Percentiles rank a stretch among this genome's conserved stretches.
These are phyloP conservation scores for Sternotherus odoratus DNA, from an alignment of 2,797 vertebrate species.

Conservation along the genomic window DNA sequence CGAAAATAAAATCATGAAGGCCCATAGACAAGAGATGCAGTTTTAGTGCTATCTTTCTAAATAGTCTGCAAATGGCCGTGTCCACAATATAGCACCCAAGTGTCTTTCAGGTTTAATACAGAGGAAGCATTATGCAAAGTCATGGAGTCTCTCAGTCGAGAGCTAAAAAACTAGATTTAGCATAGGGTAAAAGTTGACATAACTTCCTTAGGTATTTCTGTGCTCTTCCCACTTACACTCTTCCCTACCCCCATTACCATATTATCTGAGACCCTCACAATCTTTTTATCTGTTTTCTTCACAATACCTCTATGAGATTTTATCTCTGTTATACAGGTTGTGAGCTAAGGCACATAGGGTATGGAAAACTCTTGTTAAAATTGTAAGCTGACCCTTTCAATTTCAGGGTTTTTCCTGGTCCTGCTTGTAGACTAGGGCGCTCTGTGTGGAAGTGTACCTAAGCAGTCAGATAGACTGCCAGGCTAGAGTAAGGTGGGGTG, in stretches of 20 bases:
- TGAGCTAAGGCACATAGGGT: not conserved
- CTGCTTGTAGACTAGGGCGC: not conserved
- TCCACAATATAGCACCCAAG: not conserved
- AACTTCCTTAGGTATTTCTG: not conserved
- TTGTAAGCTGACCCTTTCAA: not conserved
- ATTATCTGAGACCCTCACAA: constrained; percentile 29
- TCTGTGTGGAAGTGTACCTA: not conserved
- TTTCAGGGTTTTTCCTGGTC: not conserved
- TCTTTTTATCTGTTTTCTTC: not conserved
- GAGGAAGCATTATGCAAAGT: constrained; percentile 41
- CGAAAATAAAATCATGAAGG: not conserved
- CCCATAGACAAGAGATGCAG: not conserved
- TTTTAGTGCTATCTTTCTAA: not conserved
- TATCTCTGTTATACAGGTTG: not conserved
- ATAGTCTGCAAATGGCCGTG: not conserved
- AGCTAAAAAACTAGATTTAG: not conserved
- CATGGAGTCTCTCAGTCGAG: not conserved
- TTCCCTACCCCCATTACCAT: not conserved
- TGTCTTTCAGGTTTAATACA: constrained; percentile 30
- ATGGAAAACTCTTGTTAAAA: not conserved
- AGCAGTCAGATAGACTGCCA: not conserved
- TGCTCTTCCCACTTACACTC: too few species aligned
- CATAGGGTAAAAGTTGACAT: not conserved
- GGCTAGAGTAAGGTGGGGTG: not conserved
- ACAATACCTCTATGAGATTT: not conserved